Evolutionary conservation across 2,888 invertebrate genomes (phyloP).

Genomic region (Tetramorium bicarinatum): DNA sequence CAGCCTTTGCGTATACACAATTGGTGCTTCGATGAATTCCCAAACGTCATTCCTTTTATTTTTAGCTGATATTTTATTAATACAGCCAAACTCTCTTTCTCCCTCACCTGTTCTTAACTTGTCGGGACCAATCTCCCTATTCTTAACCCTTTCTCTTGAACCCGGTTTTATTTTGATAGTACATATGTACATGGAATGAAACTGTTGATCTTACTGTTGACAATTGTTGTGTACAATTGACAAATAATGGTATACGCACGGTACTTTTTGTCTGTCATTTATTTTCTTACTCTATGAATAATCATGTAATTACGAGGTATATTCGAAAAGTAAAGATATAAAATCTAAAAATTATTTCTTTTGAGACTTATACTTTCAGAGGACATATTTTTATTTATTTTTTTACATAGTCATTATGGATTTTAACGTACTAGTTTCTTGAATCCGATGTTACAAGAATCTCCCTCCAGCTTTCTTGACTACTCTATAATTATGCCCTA

Average conservation of each 20-base stretch:
- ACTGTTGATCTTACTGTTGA: not conserved
- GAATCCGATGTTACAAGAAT: no score
- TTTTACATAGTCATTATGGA: no score
- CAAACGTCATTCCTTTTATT: conserved; percentile 16
- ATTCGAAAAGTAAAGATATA: no score
- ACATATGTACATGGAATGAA: not conserved
- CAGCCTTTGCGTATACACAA: conserved; percentile 22
- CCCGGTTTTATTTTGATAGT: not conserved
- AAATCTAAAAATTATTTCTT: no score
- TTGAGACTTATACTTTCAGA: no score
- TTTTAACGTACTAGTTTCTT: no score
- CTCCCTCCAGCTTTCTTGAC: no score
- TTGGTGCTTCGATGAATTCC: conserved; percentile 38
- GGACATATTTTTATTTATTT: no score
- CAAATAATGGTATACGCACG: not conserved
- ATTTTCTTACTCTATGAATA: not conserved
- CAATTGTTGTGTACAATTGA: not conserved
- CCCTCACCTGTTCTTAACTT: not conserved
- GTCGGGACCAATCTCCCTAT: conserved; percentile 14
- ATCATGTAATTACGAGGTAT: not conserved
- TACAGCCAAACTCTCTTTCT: not conserved
- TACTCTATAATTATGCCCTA: no score
- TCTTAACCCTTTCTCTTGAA: not conserved
- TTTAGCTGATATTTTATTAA: not conserved
- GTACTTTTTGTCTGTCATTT: not conserved